phyloP scores from a whole-genome alignment of 2,888 invertebrate genomes.

The Malthinus flaveolus region DNA sequence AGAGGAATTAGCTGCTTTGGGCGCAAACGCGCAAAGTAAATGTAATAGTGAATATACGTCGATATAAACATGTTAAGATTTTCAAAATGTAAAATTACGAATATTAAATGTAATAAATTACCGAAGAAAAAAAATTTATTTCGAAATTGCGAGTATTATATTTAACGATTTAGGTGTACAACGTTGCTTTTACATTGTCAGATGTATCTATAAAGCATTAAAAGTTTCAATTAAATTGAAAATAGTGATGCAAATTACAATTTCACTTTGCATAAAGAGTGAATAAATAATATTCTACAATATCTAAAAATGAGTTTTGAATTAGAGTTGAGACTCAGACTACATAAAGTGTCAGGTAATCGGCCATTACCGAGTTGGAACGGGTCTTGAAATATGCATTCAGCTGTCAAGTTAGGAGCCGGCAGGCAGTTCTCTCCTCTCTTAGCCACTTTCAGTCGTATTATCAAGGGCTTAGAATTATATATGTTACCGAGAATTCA shows the following conservation, averaged over 20 bases:
- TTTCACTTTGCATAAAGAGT: conserved; percentile 4
- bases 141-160: too few species aligned
- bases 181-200: too few species aligned
- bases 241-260: conserved; percentile 4
- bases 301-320: conserved; percentile 25
- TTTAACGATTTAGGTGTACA: too few species aligned
- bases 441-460: conserved; percentile 28
- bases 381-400: conserved; percentile 37
- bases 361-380: conserved; percentile 31
- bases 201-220: neutral
- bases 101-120: too few species aligned
- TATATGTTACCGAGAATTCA: conserved; percentile 32
- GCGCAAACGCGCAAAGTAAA: too few species aligned
- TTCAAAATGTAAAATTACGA: too few species aligned
- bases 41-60: too few species aligned
- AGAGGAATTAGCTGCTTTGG: too few species aligned
- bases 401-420: conserved; percentile 35
- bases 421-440: conserved; percentile 27
- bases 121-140: too few species aligned
- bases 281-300: conserved; percentile 11
- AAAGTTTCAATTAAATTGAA: conserved; percentile 6
- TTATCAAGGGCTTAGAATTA: conserved; percentile 32
- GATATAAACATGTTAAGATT: too few species aligned
- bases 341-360: conserved; percentile 32
- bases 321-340: conserved; percentile 28